Evolutionary conservation across 2,888 invertebrate species (phyloP).

Genomic region (Aplocera efformata): DNA sequence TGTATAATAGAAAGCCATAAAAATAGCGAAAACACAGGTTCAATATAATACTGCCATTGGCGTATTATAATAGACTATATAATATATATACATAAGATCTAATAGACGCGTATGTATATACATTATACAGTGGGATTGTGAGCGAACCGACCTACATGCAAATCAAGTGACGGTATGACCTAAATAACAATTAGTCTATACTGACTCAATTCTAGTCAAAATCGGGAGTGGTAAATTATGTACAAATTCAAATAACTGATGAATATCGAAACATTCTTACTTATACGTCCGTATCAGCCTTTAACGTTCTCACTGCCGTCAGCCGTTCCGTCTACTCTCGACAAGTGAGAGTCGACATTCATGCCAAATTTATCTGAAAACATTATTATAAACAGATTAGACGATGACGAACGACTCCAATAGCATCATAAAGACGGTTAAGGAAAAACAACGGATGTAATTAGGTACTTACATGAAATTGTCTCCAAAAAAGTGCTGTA

Average conservation of each 20-base stretch:
- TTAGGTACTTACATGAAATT: conserved; percentile 45
- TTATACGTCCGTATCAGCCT: conserved; percentile 59
- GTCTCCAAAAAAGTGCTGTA: conserved; percentile 32
- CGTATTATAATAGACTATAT: too few species aligned
- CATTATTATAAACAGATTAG: conserved; percentile 73
- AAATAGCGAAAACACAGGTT: too few species aligned
- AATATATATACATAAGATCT: too few species aligned
- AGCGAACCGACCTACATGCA: conserved; percentile 64
- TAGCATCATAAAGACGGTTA: conserved; percentile 44
- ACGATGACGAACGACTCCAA: conserved; percentile 50
- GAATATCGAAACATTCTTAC: conserved; percentile 54
- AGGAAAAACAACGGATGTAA: conserved; percentile 44
- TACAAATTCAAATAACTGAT: conserved; percentile 63
- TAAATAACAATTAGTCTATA: conserved; percentile 60
- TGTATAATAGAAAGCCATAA: too few species aligned
- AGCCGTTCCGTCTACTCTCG: too few species aligned
- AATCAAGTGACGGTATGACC: conserved; percentile 73
- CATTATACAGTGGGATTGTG: conserved; percentile 51
- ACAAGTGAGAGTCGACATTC: too few species aligned
- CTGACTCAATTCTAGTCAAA: conserved; percentile 52
- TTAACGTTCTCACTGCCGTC: too few species aligned
- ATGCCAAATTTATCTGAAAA: conserved; percentile 52
- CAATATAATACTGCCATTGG: too few species aligned
- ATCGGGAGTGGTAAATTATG: conserved; percentile 51
- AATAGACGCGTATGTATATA: too few species aligned